Percentiles rank a stretch among this genome's conserved stretches.
Evolutionary conservation across 1,140 invertebrate genomes (phyloP).

Genomic region (Neodiprion virginianus): DNA sequence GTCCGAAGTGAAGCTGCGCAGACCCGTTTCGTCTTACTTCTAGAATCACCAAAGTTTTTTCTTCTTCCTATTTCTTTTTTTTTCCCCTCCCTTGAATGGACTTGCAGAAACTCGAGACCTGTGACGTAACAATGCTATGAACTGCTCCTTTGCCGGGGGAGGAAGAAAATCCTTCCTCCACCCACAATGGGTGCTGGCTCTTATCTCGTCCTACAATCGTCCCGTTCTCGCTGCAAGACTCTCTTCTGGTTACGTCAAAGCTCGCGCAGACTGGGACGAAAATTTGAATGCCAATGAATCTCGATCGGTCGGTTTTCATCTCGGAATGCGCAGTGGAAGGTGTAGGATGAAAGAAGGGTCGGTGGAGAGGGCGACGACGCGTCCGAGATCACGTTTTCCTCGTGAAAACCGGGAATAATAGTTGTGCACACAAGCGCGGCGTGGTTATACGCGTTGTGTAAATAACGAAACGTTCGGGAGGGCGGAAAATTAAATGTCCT

Average conservation of each 20-base stretch:
- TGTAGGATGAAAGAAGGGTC: no score
- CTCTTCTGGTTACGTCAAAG: background rate
- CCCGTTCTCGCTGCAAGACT: background rate
- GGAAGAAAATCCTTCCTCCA: slow-evolving; percentile 46
- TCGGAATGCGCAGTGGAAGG: no score
- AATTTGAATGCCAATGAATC: background rate
- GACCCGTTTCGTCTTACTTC: slow-evolving; percentile 56
- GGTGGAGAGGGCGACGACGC: slow-evolving; percentile 28
- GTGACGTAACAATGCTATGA: slow-evolving; percentile 53
- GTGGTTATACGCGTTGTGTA: no score
- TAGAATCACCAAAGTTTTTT: slow-evolving; percentile 28
- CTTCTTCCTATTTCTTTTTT: background rate
- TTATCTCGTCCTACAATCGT: background rate
- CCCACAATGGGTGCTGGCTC: slow-evolving; percentile 44
- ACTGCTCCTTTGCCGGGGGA: slow-evolving; percentile 46
- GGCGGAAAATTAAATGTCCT: background rate
- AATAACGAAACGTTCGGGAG: background rate
- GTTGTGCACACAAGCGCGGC: no score
- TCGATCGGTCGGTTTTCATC: slow-evolving; percentile 29
- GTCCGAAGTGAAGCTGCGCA: background rate
- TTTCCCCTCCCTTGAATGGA: slow-evolving; percentile 22
- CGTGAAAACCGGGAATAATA: no score
- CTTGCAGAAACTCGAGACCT: slow-evolving; percentile 51
- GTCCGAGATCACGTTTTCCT: slow-evolving; percentile 37
- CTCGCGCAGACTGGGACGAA: background rate